Evolutionary conservation across 92 coral and sea anemone genomes (phyloP), one percentile per base, ranked within the genome.

Genomic region (Porites cylindrica): DNA sequence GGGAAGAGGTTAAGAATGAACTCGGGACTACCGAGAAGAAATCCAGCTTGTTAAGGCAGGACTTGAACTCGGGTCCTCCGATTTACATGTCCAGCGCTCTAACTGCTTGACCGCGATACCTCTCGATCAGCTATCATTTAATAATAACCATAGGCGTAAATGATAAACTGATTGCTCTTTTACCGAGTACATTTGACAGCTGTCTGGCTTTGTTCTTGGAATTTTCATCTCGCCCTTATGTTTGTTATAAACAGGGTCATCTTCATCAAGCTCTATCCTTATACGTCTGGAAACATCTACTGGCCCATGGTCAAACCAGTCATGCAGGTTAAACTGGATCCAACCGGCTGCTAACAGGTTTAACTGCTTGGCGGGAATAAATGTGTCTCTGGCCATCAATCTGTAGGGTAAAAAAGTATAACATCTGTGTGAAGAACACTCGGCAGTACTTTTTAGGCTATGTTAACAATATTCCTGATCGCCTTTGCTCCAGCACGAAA

Each of bases 251-350:
- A 64, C 78, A 10, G 91, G 91, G 32, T 90, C 96, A 7, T 83
- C 51, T 51, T 51, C 12, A 60, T 82, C 79, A 0, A 91, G 68
- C 0, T 90, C 90, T 18, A 95, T 90, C 7, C 26, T 80, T 20
- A 95, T 93, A n/a, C 82, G 83, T 7, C 65, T 51, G 21, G 53
- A 19, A 16, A 83, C 75, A 70, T 91, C 92, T 11, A 72, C 86
- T 32, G 75, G 62, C 0, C 98, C 96, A 50, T 95, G 97, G 51
- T 93, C 98, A 70, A 95, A 90, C 98, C 98, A 95, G 79, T 95
- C 98, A 70, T 95, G 98, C 8, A 88, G 17, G 91, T 87, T 91
- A 51, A 95, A 94, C 85, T 95, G 98, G 32, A 91, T 84, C 92
- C 92, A 95, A n/a, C 88, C 94, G 6, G 95, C 98, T 2, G 98